phyloP scores from a whole-genome alignment of 2,797 vertebrate genomes.

The Poecilia gillii region DNA sequence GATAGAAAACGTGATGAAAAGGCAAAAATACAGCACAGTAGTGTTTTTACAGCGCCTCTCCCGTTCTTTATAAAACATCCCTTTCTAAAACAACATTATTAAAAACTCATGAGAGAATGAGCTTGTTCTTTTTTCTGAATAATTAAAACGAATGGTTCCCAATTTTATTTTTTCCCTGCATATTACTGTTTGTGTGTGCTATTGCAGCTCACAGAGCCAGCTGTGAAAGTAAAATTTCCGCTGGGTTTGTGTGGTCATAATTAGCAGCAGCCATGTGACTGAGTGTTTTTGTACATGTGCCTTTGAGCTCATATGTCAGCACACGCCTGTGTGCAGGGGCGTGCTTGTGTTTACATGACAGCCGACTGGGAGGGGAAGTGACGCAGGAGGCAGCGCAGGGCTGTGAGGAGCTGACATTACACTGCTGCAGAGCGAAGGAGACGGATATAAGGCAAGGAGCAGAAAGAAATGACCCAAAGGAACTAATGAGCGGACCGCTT shows the following conservation, averaged over 20 bases:
- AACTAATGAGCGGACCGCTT: slow-evolving; percentile 44
- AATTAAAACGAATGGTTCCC: slow-evolving; percentile 36
- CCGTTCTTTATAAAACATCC: slow-evolving; percentile 1
- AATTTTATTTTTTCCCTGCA: background rate
- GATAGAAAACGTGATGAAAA: background rate
- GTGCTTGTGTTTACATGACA: slow-evolving; percentile 74
- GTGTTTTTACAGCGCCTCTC: background rate
- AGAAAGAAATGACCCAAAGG: slow-evolving; percentile 47
- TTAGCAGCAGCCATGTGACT: slow-evolving; percentile 74
- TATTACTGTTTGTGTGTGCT: slow-evolving; percentile 14
- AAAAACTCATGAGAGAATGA: slow-evolving; percentile 42
- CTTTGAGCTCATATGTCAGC: slow-evolving; percentile 23
- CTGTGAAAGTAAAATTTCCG: slow-evolving; percentile 75
- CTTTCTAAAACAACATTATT: slow-evolving; percentile 13
- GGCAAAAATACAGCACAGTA: background rate
- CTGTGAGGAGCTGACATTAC: slow-evolving; percentile 69
- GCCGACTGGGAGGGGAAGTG: slow-evolving; percentile 72
- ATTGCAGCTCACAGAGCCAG: slow-evolving; percentile 55
- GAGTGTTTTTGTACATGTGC: slow-evolving; percentile 36
- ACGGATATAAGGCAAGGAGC: slow-evolving; percentile 27
- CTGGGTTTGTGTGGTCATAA: slow-evolving; percentile 72
- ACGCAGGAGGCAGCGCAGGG: slow-evolving; percentile 69
- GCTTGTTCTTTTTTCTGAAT: slow-evolving; percentile 29
- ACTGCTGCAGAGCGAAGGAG: slow-evolving; percentile 55
- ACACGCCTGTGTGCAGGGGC: slow-evolving; percentile 39